Percentiles rank a stretch among this genome's conserved stretches.
phyloP scores from a whole-genome alignment of 2,797 vertebrate genomes.

The Bufotes viridis region DNA sequence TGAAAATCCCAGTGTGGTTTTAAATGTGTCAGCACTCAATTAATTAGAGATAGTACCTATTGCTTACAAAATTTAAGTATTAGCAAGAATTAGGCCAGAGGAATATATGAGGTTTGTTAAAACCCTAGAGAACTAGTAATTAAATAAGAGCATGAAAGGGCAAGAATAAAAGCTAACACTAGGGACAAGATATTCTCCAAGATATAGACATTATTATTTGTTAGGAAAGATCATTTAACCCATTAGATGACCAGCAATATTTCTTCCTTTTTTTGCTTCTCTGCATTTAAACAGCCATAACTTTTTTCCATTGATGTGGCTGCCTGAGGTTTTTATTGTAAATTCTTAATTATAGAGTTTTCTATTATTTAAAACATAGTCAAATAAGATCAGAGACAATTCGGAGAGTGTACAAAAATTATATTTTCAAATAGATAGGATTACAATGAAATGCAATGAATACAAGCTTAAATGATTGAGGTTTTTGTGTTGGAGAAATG shows the following conservation, averaged over 20 bases:
- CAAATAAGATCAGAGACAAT: too few species aligned
- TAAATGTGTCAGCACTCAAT: conserved; percentile 54
- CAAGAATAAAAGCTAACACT: conserved; percentile 33
- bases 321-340: too few species aligned
- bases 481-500: too few species aligned
- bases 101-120: conserved; percentile 49
- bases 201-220: conserved; percentile 32
- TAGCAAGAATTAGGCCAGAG: conserved; percentile 53
- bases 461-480: too few species aligned
- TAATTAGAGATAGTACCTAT: conserved; percentile 53
- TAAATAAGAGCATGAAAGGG: conserved; percentile 44
- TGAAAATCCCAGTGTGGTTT: conserved; percentile 45
- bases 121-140: conserved; percentile 42
- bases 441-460: too few species aligned
- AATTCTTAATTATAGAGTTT: too few species aligned
- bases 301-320: too few species aligned
- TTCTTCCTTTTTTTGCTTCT: background rate
- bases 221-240: conserved; percentile 19
- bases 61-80: conserved; percentile 53
- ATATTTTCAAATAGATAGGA: too few species aligned
- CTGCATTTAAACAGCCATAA: too few species aligned
- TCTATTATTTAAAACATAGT: too few species aligned
- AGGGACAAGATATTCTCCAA: conserved; percentile 6
- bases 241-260: background rate
- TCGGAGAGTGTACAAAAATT: too few species aligned